Conservation (phyloP, 2,113 vertebrate species). For the Gallinago undulata region DNA sequence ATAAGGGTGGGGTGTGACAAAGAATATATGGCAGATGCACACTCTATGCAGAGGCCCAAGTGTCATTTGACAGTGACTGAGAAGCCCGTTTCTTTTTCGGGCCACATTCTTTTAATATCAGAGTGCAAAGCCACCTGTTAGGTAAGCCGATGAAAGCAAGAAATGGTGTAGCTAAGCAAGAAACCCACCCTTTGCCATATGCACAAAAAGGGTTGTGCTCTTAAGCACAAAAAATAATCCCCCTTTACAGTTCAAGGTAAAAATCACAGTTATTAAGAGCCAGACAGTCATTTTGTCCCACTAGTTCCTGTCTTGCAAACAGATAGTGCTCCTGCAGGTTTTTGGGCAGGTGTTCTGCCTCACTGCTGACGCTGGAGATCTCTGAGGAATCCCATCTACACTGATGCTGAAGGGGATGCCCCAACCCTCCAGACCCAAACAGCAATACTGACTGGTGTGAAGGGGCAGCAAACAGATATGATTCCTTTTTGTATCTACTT, state of each 20-base stretch:
- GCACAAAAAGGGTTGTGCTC: neutral
- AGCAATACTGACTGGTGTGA: neutral
- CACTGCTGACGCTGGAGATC: neutral
- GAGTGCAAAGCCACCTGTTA: neutral
- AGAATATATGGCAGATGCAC: neutral
- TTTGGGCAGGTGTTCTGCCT: accelerated
- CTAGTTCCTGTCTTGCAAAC: neutral
- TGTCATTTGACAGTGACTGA: neutral
- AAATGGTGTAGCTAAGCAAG: neutral
- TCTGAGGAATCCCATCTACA: neutral
- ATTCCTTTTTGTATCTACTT: neutral
- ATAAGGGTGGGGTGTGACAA: neutral
- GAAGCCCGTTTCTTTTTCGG: accelerated
- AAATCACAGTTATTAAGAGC: neutral
- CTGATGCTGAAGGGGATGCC: neutral
- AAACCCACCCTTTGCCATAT: neutral
- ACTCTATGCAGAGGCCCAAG: neutral
- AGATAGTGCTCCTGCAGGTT: neutral
- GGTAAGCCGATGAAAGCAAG: neutral
- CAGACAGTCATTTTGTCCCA: neutral
- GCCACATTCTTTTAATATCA: neutral
- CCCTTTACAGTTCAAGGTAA: neutral
- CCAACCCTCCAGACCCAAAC: neutral
- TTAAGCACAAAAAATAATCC: neutral
- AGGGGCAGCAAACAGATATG: neutral